Base-by-base conservation (phyloP, 2,113 vertebrate genomes). In the Corythoichthys haematopterus region DNA sequence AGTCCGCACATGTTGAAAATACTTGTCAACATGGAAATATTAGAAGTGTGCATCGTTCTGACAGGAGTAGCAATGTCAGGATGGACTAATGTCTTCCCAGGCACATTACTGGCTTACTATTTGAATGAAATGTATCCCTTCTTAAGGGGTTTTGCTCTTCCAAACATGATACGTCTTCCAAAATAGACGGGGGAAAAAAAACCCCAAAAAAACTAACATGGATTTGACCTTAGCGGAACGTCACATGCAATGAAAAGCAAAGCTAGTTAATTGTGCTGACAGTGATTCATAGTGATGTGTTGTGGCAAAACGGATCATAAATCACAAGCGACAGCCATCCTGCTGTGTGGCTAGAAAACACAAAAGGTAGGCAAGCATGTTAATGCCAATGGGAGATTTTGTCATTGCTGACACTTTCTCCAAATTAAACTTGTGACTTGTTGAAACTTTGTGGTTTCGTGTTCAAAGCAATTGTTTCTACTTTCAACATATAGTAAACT, bases 241-340 rank as follows among this genome's bases (percentile, higher is more conserved):
- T 36, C n/a, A 60, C 66, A 51, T 53, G 36, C 60, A 46, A 55
- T 69, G 58, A 60, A 74, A 71, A 77, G 70, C 28, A 36, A 60
- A 63, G 76, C 47, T 53, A 71, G 70, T 70, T 79, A 74, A 83
- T 81, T 64, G 69, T 64, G 63, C 64, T 79, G 80, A 84, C 82
- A 84, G 72, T 84, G 84, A 87, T 79, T 72, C 78, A 87, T 84
- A 52, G 79, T 80, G 64, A 84, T 77, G 72, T 81, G 78, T 70
- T 61, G 66, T 65, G 70, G 75, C 64, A 64, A 69, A 77, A 81
- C 66, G 48, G 47, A 62, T 73, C 84, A 88, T 92, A 89, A 91
- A 90, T 91, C 87, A 87, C 56, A 72, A 68, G 70, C 81, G 88
- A 84, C 87, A 86, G 82, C 75, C 67, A 59, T 81, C 74, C 72